Evolutionary conservation across 1,140 invertebrate species (phyloP), one percentile per base, ranked within the genome.

Genomic region (Caenorhabditis remanei): DNA sequence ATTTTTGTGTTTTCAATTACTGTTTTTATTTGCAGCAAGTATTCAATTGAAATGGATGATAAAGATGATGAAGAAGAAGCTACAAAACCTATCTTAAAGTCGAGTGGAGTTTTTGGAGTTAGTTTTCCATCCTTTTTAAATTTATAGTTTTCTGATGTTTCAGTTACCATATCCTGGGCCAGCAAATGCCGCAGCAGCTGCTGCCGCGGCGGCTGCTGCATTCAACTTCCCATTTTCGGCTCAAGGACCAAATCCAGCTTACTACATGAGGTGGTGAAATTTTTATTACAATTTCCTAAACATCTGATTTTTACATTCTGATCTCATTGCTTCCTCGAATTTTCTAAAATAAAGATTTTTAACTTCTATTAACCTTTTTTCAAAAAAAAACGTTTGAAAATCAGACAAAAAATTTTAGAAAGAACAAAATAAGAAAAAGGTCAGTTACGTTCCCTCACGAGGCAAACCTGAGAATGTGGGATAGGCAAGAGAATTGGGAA

Each of bases 201-300:
- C 71, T 32, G 71, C 71, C 71, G 71, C 71, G 13, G 71, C 71
- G 7, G 71, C 71, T 0, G 71, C 71, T 13, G 71, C 71, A 2
- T 79, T 79, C 71, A 79, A 79, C n/a, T 79, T 79, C 14, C 71
- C 46, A 19, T 79, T 79, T 24, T 11, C 46, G 24, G 71, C 71
- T 50, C 71, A 79, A 79, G 71, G 71, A 79, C 71, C 71, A 50
- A 79, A 79, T 79, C 71, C 71, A 40, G 71, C 71, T n/a, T 79
- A 79, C 53, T 79, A 50, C 41, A 79, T 79, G 71, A 16, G 71
- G 13, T 79, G 71, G 71, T 79, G 46, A 79, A 4, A 9, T 43
- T 48, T 50, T 50, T 13, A 46, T 9, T 48, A 9, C 2, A n/a
- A 43, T 32, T 71, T 11, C 24, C 40, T 65, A 21, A 11, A 21